Percentiles rank a stretch among this genome's conserved stretches.
These are phyloP conservation scores for Parnassius mnemosyne DNA, from an alignment of 2,888 invertebrate species.

Conservation along the genomic window DNA sequence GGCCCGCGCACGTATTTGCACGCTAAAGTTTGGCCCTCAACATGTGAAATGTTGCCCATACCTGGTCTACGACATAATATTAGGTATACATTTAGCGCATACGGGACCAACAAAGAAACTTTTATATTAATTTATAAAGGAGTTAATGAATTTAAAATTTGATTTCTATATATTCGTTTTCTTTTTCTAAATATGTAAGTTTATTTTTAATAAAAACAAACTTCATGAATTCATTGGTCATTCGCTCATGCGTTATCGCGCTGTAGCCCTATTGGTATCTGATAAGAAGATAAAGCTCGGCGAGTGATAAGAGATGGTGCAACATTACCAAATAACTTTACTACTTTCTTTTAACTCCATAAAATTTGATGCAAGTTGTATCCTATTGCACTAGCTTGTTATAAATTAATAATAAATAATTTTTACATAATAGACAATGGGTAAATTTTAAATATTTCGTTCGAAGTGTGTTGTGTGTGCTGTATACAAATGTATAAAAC, in stretches of 20 bases:
- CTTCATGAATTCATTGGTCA: conserved; percentile 31
- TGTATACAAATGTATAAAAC: conserved; percentile 8
- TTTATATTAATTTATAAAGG: no score
- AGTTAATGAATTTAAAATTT: background rate
- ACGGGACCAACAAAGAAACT: no score
- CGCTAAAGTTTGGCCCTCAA: no score
- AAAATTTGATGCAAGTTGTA: background rate
- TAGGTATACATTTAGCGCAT: no score
- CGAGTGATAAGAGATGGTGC: conserved; percentile 9
- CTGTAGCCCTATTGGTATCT: conserved; percentile 32
- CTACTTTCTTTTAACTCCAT: background rate
- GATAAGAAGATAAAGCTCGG: conserved; percentile 37
- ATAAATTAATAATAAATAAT: background rate
- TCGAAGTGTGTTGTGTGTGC: background rate
- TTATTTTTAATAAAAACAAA: background rate
- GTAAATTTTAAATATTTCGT: background rate
- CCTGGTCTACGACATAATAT: no score
- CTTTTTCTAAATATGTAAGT: background rate
- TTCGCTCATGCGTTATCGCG: conserved; percentile 36
- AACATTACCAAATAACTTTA: conserved; percentile 5
- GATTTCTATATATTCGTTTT: background rate
- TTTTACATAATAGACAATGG: conserved; percentile 8
- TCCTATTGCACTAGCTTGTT: background rate
- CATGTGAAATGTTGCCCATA: no score
- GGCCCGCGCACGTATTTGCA: no score